Conservation (phyloP, 2,888 invertebrate genomes). For the Sicus ferrugineus region DNA sequence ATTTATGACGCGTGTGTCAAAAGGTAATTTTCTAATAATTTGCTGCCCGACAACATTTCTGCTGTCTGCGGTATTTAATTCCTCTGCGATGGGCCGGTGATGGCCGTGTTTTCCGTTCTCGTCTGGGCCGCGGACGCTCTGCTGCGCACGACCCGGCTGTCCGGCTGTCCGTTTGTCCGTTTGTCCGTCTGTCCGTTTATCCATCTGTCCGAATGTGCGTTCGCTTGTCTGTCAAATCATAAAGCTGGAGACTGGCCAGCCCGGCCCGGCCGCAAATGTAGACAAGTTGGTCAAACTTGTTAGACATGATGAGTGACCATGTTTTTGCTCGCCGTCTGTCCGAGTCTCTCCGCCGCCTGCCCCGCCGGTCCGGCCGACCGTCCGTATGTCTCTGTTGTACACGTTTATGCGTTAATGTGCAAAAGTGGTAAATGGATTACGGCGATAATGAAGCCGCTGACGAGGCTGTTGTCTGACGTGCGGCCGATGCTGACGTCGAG, state of each 20-base stretch:
- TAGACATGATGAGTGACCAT: slow-evolving; percentile 38
- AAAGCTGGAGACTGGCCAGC: slow-evolving; percentile 43
- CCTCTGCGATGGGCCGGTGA: neutral
- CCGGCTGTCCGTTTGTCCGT: neutral
- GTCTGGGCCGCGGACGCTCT: neutral
- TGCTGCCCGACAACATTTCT: slow-evolving; percentile 29
- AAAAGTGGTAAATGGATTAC: slow-evolving; percentile 42
- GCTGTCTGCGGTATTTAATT: slow-evolving; percentile 4
- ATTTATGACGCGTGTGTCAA: slow-evolving; percentile 47
- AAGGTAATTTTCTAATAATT: slow-evolving; percentile 35
- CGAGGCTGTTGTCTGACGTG: neutral
- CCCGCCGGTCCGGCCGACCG: neutral
- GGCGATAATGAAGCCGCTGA: slow-evolving; percentile 25
- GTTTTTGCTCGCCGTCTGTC: neutral
- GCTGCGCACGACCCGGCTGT: neutral
- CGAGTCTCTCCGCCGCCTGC: neutral
- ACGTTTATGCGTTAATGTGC: slow-evolving; percentile 41
- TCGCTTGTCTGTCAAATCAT: slow-evolving; percentile 37
- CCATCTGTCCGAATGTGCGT: slow-evolving; percentile 17
- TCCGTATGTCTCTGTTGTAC: neutral
- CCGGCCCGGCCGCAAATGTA: slow-evolving; percentile 38
- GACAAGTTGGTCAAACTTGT: slow-evolving; percentile 45
- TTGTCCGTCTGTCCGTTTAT: slow-evolving; percentile 24
- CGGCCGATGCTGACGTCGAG: neutral
- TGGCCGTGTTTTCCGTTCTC: too few relatives aligned